phyloP scores from a whole-genome alignment of 2,888 invertebrate genomes.

The Phyllotreta cruciferae region DNA sequence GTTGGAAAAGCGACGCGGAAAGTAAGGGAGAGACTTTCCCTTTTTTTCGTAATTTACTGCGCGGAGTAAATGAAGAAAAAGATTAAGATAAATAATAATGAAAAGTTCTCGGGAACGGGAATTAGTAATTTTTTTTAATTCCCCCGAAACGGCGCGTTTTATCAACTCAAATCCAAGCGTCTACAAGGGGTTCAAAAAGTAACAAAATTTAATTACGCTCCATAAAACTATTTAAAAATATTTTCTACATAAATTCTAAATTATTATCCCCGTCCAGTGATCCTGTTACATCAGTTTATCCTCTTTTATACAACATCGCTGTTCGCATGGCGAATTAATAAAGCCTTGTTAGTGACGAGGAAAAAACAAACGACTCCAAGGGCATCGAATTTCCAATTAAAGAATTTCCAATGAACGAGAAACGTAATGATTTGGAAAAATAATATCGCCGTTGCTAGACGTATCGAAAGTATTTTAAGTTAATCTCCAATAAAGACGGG shows the following conservation, averaged over 20 bases:
- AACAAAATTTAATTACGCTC: too few relatives aligned
- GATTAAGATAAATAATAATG: slow-evolving; percentile 39
- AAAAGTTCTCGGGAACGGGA: slow-evolving; percentile 31
- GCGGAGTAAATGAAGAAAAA: slow-evolving; percentile 36
- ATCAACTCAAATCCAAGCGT: not conserved
- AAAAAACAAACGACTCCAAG: slow-evolving; percentile 1
- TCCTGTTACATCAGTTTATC: too few relatives aligned
- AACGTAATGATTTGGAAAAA: slow-evolving; percentile 6
- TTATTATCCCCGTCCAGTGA: too few relatives aligned
- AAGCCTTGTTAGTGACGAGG: slow-evolving; percentile 5
- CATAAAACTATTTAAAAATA: too few relatives aligned
- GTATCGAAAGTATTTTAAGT: too few relatives aligned
- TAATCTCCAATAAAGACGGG: not conserved
- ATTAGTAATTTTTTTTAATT: slow-evolving; percentile 19
- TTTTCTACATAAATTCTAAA: too few relatives aligned
- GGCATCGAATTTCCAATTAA: slow-evolving; percentile 17
- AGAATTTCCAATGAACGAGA: slow-evolving; percentile 7
- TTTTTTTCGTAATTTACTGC: slow-evolving; percentile 37
- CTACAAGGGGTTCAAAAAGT: too few relatives aligned
- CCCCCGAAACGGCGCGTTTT: not conserved
- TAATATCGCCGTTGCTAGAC: too few relatives aligned
- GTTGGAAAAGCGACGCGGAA: slow-evolving; percentile 24
- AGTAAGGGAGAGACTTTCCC: slow-evolving; percentile 15
- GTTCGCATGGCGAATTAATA: slow-evolving; percentile 2
- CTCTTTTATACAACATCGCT: not conserved